Percentiles rank a stretch among this genome's conserved stretches.
These are phyloP conservation scores for Nyctibius bracteatus DNA, from an alignment of 2,113 vertebrate genomes.

Conservation along the genomic window DNA sequence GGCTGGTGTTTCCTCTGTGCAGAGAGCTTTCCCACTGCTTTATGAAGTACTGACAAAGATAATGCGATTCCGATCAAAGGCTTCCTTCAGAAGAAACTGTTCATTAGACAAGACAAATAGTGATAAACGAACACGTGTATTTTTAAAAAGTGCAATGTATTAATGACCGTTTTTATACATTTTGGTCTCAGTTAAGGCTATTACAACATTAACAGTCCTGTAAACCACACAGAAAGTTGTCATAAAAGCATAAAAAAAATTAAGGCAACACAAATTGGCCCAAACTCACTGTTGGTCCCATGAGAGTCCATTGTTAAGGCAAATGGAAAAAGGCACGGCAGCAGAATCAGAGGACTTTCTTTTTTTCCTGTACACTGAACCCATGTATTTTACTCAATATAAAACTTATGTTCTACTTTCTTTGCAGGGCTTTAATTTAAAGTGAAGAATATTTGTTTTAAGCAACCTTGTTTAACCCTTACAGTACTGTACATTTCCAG, in stretches of 20 bases:
- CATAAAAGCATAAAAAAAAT: conserved; percentile 36
- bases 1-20: fast-evolving
- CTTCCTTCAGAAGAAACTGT: fast-evolving
- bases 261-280: conserved; percentile 10
- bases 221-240: conserved; percentile 65
- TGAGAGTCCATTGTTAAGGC: neutral
- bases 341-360: neutral
- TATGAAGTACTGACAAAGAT: neutral
- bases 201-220: conserved; percentile 53
- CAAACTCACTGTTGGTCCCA: conserved; percentile 6
- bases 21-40: fast-evolving
- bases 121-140: neutral
- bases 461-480: conserved; percentile 31
- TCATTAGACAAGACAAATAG: neutral
- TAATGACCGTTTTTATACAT: conserved; percentile 59
- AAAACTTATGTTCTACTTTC: neutral
- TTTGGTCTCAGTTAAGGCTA: conserved; percentile 67
- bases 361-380: neutral
- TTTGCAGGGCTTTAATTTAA: conserved; percentile 12
- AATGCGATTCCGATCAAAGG: fast-evolving
- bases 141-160: conserved; percentile 54
- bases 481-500: neutral
- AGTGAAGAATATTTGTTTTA: neutral
- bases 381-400: neutral
- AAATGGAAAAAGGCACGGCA: conserved; percentile 8